Evolutionary conservation across 2,888 invertebrate genomes (phyloP).

Genomic region (Chloromyia formosa): DNA sequence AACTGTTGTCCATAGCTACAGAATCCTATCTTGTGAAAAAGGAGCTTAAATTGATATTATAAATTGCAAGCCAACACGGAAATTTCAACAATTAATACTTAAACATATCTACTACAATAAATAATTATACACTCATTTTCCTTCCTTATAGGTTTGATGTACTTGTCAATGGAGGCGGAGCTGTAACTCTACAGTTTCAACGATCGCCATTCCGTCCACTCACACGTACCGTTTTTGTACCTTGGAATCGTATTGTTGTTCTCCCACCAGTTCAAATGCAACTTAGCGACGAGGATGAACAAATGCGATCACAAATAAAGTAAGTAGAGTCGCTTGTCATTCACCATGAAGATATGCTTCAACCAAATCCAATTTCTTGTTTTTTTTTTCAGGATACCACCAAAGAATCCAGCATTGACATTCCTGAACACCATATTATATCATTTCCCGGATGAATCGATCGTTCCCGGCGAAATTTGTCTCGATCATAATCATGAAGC

Average conservation of each 20-base stretch:
- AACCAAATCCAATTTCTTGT: constrained; percentile 28
- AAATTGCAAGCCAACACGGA: too few relatives aligned
- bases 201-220: constrained; percentile 91
- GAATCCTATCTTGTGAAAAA: too few relatives aligned
- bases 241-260: constrained; percentile 97
- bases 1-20: too few relatives aligned
- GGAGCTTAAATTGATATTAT: too few relatives aligned
- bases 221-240: constrained; percentile 90
- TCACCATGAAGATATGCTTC: neutral
- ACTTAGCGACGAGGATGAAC: constrained; percentile 76
- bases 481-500: constrained; percentile 87
- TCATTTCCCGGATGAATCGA: constrained; percentile 62
- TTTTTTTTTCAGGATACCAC: constrained; percentile 57
- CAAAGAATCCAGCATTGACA: constrained; percentile 62
- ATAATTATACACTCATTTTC: too few relatives aligned
- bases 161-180: constrained; percentile 97
- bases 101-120: too few relatives aligned
- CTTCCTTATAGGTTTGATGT: constrained; percentile 88
- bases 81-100: too few relatives aligned
- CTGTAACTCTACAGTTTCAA: constrained; percentile 95
- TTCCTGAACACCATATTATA: constrained; percentile 64
- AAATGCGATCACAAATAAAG: constrained; percentile 62
- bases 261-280: constrained; percentile 89
- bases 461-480: constrained; percentile 73
- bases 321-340: constrained; percentile 53